Evolutionary conservation across 2,797 vertebrate species (phyloP).

Genomic region (Cossypha niveicapilla): DNA sequence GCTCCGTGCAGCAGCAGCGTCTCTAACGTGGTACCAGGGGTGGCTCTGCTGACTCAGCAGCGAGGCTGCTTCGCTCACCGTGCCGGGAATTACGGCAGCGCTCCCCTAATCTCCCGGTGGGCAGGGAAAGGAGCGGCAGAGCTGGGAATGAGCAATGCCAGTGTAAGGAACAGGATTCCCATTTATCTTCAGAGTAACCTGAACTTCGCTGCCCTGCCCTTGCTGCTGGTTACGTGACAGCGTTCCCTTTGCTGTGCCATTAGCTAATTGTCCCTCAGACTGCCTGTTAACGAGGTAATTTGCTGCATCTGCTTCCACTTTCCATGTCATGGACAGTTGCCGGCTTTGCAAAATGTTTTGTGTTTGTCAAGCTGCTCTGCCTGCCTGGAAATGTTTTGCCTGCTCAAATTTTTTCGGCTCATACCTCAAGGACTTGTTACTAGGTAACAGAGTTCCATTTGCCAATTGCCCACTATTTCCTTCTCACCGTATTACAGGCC

Average conservation of each 20-base stretch:
- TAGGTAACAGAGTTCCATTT: constrained; percentile 87
- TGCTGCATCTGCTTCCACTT: constrained; percentile 81
- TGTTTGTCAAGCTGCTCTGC: constrained; percentile 76
- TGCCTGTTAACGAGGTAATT: constrained; percentile 69
- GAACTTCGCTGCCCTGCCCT: background rate
- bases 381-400: constrained; percentile 76
- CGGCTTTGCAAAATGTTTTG: constrained; percentile 61
- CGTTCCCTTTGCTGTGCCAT: constrained; percentile 60
- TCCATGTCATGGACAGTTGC: constrained; percentile 48
- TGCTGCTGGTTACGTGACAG: background rate
- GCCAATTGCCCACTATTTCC: constrained; percentile 88
- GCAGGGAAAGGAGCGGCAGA: background rate
- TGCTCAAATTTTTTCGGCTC: constrained; percentile 53
- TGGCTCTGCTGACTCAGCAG: constrained; percentile 2
- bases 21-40: background rate
- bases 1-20: background rate
- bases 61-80: rapidly evolving
- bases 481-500: constrained; percentile 83
- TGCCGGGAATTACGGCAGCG: background rate
- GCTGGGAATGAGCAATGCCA: rapidly evolving
- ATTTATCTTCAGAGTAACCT: background rate
- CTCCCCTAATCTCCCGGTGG: background rate
- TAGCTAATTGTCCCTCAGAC: constrained; percentile 55
- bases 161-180: background rate
- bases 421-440: constrained; percentile 79